Evolutionary conservation across 2,797 vertebrate species (phyloP), one percentile per base, ranked within the genome.

Genomic region (Arctocebus calabarensis): DNA sequence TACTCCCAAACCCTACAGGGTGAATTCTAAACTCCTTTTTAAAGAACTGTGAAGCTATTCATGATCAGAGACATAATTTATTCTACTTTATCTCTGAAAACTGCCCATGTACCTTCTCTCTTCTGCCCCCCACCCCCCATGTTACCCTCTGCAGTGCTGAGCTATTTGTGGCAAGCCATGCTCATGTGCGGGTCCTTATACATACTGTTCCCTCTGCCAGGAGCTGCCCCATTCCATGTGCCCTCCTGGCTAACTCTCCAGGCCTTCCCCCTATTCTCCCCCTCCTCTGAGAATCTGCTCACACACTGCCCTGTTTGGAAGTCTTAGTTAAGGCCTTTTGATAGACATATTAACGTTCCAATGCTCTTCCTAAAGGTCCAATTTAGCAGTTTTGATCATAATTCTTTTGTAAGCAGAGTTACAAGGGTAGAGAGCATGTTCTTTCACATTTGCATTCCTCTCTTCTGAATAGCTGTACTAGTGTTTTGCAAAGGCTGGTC

Each of bases 181-280:
- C 52, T 45, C 2, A 17, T 4, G 7, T 0, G 4, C 5, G 5
- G 1, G 2, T 0, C 1, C 85, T 57, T 73, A n/a, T 17, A 43
- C 6, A 16, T 0, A 14, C 48, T 70, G 17, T 34, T 57, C 43
- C 61, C 64, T 43, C 57, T 16, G 2, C 14, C 1, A 6, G 48
- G 10, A 12, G 19, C 4, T 17, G 43, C 62, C 23, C 25, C 5
- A 7, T 27, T 25, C 29, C 12, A 17, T 25, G 1, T 20, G 5
- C 12, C 61, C 48, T 57, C 1, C 20, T 37, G 43, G 7, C 45
- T 25, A 22, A 27, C 32, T 16, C 0, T 34, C 1, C 13, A 2
- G 1, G 20, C 4, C 62, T 5, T 19, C 2, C 1, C 25, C 11
- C n/a, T 23, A 7, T 32, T 61, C 13, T 48, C 61, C 48, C 70